Conservation (phyloP, 2,888 invertebrate species). For the Chalcosyrphus nemorum region DNA sequence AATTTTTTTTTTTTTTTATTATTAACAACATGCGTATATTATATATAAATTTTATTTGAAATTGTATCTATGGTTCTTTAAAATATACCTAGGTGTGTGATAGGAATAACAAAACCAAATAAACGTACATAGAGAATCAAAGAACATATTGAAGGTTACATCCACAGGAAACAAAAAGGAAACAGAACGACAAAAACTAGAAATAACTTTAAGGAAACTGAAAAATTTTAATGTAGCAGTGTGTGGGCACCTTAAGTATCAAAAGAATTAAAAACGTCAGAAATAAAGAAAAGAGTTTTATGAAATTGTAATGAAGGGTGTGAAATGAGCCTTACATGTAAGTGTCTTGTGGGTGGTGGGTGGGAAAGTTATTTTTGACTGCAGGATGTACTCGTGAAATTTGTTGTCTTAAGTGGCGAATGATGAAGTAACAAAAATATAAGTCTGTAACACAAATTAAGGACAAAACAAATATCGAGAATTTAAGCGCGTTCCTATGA, state of each 20-base stretch:
- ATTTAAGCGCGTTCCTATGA: constrained; percentile 2
- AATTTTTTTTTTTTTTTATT: constrained; percentile 29
- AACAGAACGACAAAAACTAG: background rate
- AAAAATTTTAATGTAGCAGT: background rate
- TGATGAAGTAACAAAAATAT: background rate
- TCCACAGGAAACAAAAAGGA: background rate
- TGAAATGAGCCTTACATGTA: constrained; percentile 2
- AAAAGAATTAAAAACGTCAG: background rate
- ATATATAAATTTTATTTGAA: background rate
- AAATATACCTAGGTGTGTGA: constrained; percentile 10
- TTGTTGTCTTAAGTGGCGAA: background rate
- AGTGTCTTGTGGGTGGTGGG: background rate
- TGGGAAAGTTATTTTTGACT: background rate
- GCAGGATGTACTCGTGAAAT: background rate
- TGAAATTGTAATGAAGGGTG: background rate
- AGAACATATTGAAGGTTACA: background rate
- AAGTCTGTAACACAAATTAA: background rate
- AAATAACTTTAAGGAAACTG: background rate
- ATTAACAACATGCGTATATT: constrained; percentile 36
- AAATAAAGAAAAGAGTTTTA: background rate
- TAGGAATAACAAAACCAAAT: background rate
- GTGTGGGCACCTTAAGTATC: background rate
- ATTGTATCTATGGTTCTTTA: background rate
- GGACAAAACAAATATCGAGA: background rate
- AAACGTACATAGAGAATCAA: background rate